These are phyloP conservation scores for Tympanoctomys barrerae DNA, from an alignment of 2,797 vertebrate species.

Conservation along the genomic window DNA sequence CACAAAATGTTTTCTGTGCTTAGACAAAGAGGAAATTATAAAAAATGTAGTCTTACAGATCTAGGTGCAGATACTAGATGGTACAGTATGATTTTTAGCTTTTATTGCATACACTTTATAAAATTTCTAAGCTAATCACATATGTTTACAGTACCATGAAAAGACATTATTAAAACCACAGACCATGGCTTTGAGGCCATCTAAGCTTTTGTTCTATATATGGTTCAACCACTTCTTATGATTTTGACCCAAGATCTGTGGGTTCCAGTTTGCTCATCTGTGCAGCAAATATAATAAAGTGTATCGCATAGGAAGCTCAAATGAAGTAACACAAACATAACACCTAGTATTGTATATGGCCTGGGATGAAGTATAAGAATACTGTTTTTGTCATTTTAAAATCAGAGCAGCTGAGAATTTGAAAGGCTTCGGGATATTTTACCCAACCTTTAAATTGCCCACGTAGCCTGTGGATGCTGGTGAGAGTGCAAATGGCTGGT, in stretches of 20 bases:
- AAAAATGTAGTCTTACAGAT: background rate
- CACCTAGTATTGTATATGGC: background rate
- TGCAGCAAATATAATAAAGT: background rate
- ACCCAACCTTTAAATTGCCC: background rate
- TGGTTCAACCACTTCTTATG: background rate
- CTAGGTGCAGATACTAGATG: background rate
- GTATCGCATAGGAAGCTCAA: background rate
- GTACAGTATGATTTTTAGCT: background rate
- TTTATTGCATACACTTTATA: background rate
- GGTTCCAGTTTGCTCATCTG: background rate
- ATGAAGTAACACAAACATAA: background rate
- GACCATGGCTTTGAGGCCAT: background rate
- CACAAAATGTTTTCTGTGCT: slow-evolving; percentile 40
- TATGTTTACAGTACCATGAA: background rate
- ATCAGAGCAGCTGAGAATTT: background rate
- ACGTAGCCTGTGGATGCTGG: background rate
- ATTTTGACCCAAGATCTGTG: background rate
- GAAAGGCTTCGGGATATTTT: background rate
- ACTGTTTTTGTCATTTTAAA: background rate
- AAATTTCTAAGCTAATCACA: background rate
- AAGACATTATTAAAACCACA: slow-evolving; percentile 23
- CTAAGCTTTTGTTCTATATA: background rate
- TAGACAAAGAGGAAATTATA: slow-evolving; percentile 47
- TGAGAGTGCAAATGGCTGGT: background rate
- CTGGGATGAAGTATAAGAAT: background rate